Evolutionary conservation across 2,113 vertebrate species (phyloP).

Genomic region (Nibea albiflora): DNA sequence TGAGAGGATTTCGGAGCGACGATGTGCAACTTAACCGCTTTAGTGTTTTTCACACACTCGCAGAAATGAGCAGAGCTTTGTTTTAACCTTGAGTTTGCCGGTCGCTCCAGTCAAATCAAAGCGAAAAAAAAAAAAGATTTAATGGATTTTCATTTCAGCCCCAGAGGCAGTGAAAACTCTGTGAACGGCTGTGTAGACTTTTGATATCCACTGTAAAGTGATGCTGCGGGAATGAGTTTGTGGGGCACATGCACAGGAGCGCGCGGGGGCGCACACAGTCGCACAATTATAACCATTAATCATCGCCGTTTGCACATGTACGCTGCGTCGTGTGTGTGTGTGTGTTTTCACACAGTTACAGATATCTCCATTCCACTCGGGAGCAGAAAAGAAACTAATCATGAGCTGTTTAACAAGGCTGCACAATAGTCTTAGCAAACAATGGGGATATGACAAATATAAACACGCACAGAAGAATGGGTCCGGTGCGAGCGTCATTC

Average conservation of each 20-base stretch:
- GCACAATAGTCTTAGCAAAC: conserved; percentile 68
- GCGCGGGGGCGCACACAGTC: neutral
- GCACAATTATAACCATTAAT: conserved; percentile 38
- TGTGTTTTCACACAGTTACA: conserved; percentile 50
- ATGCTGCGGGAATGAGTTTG: conserved; percentile 21
- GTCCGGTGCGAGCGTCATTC: conserved; percentile 24
- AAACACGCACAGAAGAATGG: conserved; percentile 73
- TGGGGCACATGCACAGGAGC: neutral
- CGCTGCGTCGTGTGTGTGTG: no score
- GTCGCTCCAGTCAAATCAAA: conserved; percentile 40
- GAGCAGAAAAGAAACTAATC: conserved; percentile 46
- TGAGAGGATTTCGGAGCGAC: neutral
- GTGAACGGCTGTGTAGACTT: conserved; percentile 23
- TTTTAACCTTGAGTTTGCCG: conserved; percentile 57
- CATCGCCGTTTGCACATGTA: conserved; percentile 9
- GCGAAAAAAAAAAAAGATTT: conserved; percentile 39
- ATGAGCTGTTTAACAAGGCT: conserved; percentile 50
- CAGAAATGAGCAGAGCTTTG: conserved; percentile 33
- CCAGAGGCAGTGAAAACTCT: conserved; percentile 29
- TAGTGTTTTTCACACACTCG: conserved; percentile 12
- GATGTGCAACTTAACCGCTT: conserved; percentile 4
- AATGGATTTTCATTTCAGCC: conserved; percentile 55
- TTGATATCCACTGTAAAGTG: conserved; percentile 28
- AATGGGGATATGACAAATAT: conserved; percentile 72
- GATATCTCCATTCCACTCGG: conserved; percentile 18